Evolutionary conservation across 2,888 invertebrate species (phyloP).

Genomic region (Aelia acuminata): DNA sequence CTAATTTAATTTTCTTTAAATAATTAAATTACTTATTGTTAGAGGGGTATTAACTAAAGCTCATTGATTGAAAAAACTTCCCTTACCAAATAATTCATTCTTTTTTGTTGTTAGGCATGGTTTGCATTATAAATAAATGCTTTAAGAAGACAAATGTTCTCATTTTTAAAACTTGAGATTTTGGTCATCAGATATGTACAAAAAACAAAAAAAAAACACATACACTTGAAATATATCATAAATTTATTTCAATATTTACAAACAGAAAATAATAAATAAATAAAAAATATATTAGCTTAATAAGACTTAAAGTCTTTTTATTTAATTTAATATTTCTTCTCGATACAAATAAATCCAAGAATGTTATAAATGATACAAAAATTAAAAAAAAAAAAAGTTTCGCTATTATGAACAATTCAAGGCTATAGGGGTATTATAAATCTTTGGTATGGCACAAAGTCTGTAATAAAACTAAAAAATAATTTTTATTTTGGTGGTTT

Average conservation of each 20-base stretch:
- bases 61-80: too few species aligned
- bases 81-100: too few species aligned
- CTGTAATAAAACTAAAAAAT: neutral
- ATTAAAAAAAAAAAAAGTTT: neutral
- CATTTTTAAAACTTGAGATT: too few species aligned
- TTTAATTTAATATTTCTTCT: neutral
- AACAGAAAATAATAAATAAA: conserved; percentile 23
- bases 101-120: too few species aligned
- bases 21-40: too few species aligned
- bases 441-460: conserved; percentile 39
- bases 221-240: neutral
- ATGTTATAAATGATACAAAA: neutral
- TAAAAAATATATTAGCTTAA: conserved; percentile 11
- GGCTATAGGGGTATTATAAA: neutral
- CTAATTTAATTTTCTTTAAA: too few species aligned
- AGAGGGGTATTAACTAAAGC: too few species aligned
- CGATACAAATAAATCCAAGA: neutral
- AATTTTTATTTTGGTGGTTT: neutral
- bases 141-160: too few species aligned
- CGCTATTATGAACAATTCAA: neutral
- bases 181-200: too few species aligned
- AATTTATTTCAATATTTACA: conserved; percentile 30
- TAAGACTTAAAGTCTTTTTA: neutral
- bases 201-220: too few species aligned
- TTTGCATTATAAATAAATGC: too few species aligned